Conservation (phyloP, 2,113 vertebrate genomes). For the Pollachius pollachius region DNA sequence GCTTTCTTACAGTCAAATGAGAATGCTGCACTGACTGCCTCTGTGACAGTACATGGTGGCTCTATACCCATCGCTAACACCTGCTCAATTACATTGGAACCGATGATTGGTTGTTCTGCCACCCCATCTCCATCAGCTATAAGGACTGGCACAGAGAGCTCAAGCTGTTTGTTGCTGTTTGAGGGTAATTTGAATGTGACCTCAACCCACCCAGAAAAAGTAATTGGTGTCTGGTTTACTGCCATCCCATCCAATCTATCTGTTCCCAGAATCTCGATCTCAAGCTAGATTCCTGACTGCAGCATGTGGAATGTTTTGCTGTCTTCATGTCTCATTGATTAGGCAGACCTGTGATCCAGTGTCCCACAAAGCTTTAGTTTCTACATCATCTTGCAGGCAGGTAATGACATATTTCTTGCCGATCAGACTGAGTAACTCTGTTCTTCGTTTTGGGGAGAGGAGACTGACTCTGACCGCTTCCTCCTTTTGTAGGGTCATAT, state of each 20-base stretch:
- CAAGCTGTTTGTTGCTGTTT: not conserved
- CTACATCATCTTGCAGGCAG: no score
- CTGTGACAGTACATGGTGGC: not conserved
- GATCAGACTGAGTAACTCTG: no score
- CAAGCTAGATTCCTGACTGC: not conserved
- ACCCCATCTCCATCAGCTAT: no score
- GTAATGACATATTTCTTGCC: no score
- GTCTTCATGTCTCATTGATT: no score
- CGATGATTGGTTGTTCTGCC: slow-evolving; percentile 32
- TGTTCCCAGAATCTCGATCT: slow-evolving; percentile 9
- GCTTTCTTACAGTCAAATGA: slow-evolving; percentile 31
- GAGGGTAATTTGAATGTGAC: slow-evolving; percentile 18
- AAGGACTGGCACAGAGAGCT: slow-evolving; percentile 17
- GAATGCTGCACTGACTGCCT: slow-evolving; percentile 26
- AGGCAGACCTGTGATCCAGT: no score
- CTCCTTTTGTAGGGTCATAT: no score
- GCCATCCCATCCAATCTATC: slow-evolving; percentile 1
- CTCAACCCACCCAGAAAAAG: slow-evolving; percentile 8
- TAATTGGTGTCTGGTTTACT: slow-evolving; percentile 9
- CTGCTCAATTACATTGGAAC: slow-evolving; percentile 34
- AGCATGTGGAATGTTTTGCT: no score
- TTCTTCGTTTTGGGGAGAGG: no score
- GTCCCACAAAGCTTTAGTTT: no score
- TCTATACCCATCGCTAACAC: not conserved
- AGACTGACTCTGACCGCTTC: no score